These are phyloP conservation scores for Mus spretus DNA, from an alignment of 2,797 vertebrate species.

Conservation along the genomic window DNA sequence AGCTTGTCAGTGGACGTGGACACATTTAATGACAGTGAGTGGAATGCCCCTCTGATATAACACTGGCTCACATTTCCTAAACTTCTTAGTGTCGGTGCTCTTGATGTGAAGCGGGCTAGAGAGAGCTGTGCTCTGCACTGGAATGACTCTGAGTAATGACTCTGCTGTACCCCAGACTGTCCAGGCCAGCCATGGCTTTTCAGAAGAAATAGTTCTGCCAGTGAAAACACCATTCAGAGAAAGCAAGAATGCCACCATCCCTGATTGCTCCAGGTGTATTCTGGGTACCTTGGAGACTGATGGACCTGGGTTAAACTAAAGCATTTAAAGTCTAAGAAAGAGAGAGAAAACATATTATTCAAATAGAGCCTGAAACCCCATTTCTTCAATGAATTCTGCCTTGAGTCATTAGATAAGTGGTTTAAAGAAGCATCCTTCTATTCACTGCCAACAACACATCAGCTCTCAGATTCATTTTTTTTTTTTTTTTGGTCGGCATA, in stretches of 20 bases:
- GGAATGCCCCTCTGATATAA: slow-evolving; percentile 7
- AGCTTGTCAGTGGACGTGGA: slow-evolving; percentile 43
- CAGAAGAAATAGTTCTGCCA: slow-evolving; percentile 19
- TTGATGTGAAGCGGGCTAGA: neutral
- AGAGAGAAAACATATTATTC: slow-evolving; percentile 24
- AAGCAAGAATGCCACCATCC: slow-evolving; percentile 20
- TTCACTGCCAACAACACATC: slow-evolving; percentile 29
- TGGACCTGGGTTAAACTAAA: slow-evolving; percentile 54
- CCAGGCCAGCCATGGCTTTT: slow-evolving; percentile 8
- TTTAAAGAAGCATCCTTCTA: slow-evolving; percentile 60
- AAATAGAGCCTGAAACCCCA: slow-evolving; percentile 25
- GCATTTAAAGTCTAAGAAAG: slow-evolving; percentile 59
- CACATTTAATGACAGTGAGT: slow-evolving; percentile 4
- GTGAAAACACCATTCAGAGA: slow-evolving; percentile 38
- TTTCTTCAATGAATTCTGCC: slow-evolving; percentile 62
- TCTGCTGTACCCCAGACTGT: neutral
- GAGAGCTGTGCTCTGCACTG: neutral
- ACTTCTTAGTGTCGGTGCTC: neutral
- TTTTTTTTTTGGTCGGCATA: slow-evolving; percentile 63
- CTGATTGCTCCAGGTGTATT: neutral
- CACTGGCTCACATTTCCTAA: slow-evolving; percentile 29
- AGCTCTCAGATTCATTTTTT: slow-evolving; percentile 57
- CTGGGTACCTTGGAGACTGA: slow-evolving; percentile 45
- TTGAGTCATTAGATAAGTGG: slow-evolving; percentile 29
- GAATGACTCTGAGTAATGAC: neutral